Percentiles rank a stretch among this genome's conserved stretches.
These are phyloP conservation scores for Callyntrura sp. DNA, from an alignment of 2,888 invertebrate genomes.

Conservation along the genomic window DNA sequence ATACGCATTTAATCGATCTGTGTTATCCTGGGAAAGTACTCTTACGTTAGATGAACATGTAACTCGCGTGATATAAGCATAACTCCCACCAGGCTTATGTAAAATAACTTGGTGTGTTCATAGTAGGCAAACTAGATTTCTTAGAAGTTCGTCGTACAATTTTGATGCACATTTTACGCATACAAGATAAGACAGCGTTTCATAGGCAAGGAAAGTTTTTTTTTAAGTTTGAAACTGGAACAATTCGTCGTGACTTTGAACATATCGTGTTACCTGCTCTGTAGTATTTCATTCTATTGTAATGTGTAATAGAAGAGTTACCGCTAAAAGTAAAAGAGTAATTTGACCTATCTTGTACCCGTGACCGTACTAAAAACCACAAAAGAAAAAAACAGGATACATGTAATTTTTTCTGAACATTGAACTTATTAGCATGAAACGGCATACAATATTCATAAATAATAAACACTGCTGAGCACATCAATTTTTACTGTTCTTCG, in stretches of 20 bases:
- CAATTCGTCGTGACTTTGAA: not conserved
- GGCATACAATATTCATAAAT: conserved; percentile 25
- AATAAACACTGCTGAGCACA: conserved; percentile 19
- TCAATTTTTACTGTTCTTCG: conserved; percentile 1
- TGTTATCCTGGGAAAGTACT: no score
- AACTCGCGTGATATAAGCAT: no score
- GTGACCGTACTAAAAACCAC: conserved; percentile 10
- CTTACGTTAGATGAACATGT: no score
- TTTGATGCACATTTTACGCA: no score
- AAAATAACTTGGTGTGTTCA: no score
- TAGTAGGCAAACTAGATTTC: no score
- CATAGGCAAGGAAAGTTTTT: no score
- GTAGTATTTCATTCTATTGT: not conserved
- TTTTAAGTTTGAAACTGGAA: not conserved
- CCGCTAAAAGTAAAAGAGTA: not conserved
- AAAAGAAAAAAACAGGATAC: conserved; percentile 7
- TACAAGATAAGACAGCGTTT: no score
- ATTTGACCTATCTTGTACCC: not conserved
- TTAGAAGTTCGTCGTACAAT: no score
- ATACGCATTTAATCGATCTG: no score
- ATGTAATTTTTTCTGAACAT: not conserved
- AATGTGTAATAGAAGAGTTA: no score
- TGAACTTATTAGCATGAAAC: conserved; percentile 27
- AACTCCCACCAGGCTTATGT: no score
- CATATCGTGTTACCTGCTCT: conserved; percentile 8